Conservation (phyloP, 2,113 vertebrate species). For the Notarius quadriscutis region DNA sequence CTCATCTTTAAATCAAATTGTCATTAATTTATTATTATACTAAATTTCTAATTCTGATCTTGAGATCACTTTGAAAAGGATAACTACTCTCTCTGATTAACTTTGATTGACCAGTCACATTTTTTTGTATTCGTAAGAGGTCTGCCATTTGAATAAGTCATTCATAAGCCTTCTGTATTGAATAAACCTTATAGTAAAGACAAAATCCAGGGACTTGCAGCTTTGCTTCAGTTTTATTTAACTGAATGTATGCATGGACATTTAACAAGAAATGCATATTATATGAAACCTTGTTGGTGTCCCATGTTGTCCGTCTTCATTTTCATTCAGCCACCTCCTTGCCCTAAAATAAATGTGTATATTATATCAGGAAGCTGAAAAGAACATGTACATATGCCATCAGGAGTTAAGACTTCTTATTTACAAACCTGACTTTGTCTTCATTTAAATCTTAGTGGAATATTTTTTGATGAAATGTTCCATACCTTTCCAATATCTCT, state of each 20-base stretch:
- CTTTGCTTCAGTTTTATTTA: not conserved
- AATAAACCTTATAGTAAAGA: not conserved
- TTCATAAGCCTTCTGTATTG: not conserved
- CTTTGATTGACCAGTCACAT: not conserved
- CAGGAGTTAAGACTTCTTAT: not conserved
- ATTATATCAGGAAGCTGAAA: not conserved
- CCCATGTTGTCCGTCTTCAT: not conserved
- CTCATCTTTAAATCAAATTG: not conserved
- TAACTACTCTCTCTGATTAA: not conserved
- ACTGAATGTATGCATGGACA: not conserved
- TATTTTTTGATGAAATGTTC: not conserved
- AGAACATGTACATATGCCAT: not conserved
- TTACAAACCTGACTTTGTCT: not conserved
- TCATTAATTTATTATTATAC: not conserved
- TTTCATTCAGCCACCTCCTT: slow-evolving; percentile 39
- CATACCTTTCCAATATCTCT: slow-evolving; percentile 71
- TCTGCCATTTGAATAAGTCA: not conserved
- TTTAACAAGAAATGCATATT: slow-evolving; percentile 36
- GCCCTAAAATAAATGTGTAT: slow-evolving; percentile 33
- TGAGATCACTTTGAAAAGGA: not conserved
- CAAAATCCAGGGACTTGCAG: not conserved
- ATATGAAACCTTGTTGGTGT: slow-evolving; percentile 20
- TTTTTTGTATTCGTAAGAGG: not conserved
- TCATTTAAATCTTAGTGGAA: not conserved
- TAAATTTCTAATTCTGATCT: not conserved